phyloP scores from a whole-genome alignment of 2,113 vertebrate species.

The Halcyon malimbica region DNA sequence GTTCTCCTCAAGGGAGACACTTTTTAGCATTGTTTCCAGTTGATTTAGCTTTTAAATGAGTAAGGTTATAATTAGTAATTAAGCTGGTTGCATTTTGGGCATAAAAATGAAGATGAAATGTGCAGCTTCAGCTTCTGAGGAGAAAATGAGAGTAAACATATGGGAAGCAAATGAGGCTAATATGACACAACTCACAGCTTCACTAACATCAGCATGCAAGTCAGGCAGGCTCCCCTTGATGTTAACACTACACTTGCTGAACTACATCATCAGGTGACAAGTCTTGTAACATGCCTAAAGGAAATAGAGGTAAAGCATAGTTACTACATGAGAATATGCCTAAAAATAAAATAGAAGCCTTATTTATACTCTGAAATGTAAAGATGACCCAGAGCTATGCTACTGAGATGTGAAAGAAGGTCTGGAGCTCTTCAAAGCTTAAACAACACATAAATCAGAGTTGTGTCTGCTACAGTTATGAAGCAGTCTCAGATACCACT shows the following conservation, averaged over 20 bases:
- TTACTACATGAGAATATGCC: neutral
- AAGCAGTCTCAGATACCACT: neutral
- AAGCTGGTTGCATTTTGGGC: slow-evolving; percentile 39
- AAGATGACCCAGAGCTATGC: neutral
- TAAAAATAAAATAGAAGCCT: neutral
- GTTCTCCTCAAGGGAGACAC: slow-evolving; percentile 35
- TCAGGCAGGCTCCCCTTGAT: neutral
- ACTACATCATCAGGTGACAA: neutral
- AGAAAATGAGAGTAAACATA: slow-evolving; percentile 52
- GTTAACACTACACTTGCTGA: slow-evolving; percentile 18
- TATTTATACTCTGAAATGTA: neutral
- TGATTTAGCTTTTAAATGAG: slow-evolving; percentile 61
- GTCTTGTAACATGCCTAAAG: neutral
- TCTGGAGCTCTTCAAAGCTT: neutral
- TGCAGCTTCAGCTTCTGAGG: slow-evolving; percentile 28
- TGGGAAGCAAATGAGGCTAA: slow-evolving; percentile 46
- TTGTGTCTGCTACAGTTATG: neutral
- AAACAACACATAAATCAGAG: neutral
- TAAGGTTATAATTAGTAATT: slow-evolving; percentile 59
- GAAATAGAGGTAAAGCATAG: neutral
- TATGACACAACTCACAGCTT: slow-evolving; percentile 47
- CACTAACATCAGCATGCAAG: slow-evolving; percentile 37
- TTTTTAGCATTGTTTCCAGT: slow-evolving; percentile 37
- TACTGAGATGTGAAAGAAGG: neutral
- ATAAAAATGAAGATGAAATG: slow-evolving; percentile 53